Evolutionary conservation across 2,113 vertebrate species (phyloP).

Genomic region (Ranitomeya imitator): DNA sequence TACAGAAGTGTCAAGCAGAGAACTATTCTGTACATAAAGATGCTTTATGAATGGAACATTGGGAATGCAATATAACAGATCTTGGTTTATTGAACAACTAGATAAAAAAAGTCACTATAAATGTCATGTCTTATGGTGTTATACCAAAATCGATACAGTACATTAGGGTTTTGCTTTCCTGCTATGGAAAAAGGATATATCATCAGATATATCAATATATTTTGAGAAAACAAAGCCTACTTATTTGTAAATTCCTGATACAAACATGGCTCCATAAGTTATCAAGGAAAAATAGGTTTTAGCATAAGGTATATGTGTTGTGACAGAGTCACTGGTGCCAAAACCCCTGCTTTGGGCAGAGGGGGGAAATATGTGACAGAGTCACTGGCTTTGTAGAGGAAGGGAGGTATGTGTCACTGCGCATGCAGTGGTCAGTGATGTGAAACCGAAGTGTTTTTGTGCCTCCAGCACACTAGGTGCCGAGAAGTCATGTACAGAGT

Average conservation of each 20-base stretch:
- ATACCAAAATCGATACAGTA: constrained; percentile 65
- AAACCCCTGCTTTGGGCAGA: too few relatives aligned
- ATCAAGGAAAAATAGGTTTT: too few relatives aligned
- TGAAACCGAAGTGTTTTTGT: too few relatives aligned
- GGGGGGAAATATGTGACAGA: too few relatives aligned
- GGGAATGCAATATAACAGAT: constrained; percentile 40
- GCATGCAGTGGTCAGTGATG: too few relatives aligned
- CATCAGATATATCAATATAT: background rate
- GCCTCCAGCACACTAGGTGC: too few relatives aligned
- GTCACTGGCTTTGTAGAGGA: too few relatives aligned
- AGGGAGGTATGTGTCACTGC: too few relatives aligned
- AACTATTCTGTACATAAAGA: constrained; percentile 53
- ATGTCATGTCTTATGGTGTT: constrained; percentile 66
- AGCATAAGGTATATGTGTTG: too few relatives aligned
- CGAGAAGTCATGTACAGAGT: too few relatives aligned
- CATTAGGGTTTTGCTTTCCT: background rate
- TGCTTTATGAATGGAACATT: constrained; percentile 44
- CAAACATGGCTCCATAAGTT: too few relatives aligned
- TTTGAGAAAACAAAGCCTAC: background rate
- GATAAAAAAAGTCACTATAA: constrained; percentile 59
- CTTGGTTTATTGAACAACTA: constrained; percentile 43
- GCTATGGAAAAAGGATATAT: background rate
- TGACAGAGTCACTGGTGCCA: too few relatives aligned
- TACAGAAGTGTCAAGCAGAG: constrained; percentile 52
- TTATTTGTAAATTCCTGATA: background rate